Evolutionary conservation across 2,113 vertebrate genomes (phyloP).

Genomic region (Chaenocephalus aceratus): DNA sequence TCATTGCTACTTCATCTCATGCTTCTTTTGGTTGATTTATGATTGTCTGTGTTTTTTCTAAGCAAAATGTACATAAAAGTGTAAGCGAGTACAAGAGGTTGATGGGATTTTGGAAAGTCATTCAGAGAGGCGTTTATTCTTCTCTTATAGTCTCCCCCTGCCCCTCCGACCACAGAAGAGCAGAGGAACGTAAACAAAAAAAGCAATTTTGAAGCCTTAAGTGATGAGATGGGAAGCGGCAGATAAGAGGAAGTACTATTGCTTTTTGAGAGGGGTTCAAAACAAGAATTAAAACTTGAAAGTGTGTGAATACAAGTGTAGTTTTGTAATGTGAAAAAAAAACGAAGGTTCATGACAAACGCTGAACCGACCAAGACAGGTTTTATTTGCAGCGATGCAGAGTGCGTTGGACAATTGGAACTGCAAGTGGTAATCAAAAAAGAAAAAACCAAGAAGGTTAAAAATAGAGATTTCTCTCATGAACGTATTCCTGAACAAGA

Average conservation of each 20-base stretch:
- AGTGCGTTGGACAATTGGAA: conserved; percentile 86
- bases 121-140: conserved; percentile 66
- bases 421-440: conserved; percentile 82
- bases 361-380: conserved; percentile 76
- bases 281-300: conserved; percentile 90
- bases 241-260: conserved; percentile 79
- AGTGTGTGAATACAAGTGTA: conserved; percentile 89
- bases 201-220: conserved; percentile 85
- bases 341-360: conserved; percentile 65
- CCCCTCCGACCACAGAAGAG: conserved; percentile 67
- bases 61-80: conserved; percentile 80
- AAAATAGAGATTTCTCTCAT: conserved; percentile 75
- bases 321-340: conserved; percentile 91
- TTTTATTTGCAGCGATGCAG: conserved; percentile 83
- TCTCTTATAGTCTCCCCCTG: conserved; percentile 72
- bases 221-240: conserved; percentile 68
- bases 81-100: conserved; percentile 68
- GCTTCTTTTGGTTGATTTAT: conserved; percentile 81
- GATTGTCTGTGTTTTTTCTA: conserved; percentile 73
- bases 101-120: conserved; percentile 72
- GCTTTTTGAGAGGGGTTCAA: conserved; percentile 83
- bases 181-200: conserved; percentile 57
- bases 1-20: conserved; percentile 86
- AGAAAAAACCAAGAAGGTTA: conserved; percentile 60
- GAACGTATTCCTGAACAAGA: conserved; percentile 84